Percentiles rank a stretch among this genome's conserved stretches.
Conservation (phyloP, 2,888 invertebrate genomes). For the Atethmia centrago region DNA sequence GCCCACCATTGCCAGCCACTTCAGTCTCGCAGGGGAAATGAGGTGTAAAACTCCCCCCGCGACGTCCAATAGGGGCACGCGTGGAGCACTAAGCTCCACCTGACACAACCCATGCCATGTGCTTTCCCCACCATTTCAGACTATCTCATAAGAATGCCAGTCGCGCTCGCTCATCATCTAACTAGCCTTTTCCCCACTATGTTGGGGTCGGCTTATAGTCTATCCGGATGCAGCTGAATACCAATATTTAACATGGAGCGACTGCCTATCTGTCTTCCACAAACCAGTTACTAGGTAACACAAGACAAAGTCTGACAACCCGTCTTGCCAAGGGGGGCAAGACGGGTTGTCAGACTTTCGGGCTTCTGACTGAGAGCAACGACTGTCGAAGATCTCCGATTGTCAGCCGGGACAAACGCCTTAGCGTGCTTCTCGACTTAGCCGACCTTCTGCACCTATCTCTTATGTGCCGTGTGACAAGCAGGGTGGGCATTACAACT, state of each 20-base stretch:
- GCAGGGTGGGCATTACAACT: conserved; percentile 19
- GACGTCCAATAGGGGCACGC: no score
- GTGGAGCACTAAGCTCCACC: no score
- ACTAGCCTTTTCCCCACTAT: background rate
- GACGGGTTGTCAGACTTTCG: background rate
- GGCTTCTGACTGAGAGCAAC: background rate
- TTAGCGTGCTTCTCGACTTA: no score
- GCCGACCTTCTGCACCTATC: background rate
- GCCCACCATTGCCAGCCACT: no score
- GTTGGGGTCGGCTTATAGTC: background rate
- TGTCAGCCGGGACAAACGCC: background rate
- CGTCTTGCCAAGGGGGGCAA: no score
- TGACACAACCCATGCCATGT: background rate
- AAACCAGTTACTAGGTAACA: background rate
- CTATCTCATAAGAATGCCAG: background rate
- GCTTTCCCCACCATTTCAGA: background rate
- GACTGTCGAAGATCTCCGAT: background rate
- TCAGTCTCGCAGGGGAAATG: no score
- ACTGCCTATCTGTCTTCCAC: background rate
- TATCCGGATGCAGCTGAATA: background rate
- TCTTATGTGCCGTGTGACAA: background rate
- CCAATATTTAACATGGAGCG: background rate
- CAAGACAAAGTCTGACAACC: no score
- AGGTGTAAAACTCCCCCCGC: no score
- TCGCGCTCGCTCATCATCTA: background rate